Evolutionary conservation across 2,797 vertebrate genomes (phyloP), one percentile per base, ranked within the genome.

Genomic region (Leptoclinus maculatus): DNA sequence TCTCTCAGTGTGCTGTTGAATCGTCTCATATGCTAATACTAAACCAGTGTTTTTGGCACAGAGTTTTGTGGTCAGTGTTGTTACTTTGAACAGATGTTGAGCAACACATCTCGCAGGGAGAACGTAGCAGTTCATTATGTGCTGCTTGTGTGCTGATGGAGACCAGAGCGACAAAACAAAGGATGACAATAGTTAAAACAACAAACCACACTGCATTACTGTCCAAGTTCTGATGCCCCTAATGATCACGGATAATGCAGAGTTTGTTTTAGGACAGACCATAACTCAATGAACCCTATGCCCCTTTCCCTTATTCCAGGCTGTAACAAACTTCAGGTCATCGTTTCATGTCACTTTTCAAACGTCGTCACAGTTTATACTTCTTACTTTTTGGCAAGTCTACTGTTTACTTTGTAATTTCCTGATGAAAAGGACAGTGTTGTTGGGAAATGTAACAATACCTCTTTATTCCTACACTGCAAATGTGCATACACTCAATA

Each of bases 61-160:
- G 59, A 59, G 43, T 13, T 80, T 76, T 89, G 85, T 86, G 89
- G 89, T 90, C 69, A 78, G 49, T 78, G 66, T 86, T 85, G 68
- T 76, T 85, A 74, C 85, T 89, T 89, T 87, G 62, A 91, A 73
- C 91, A 92, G 88, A 94, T 92, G 89, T 85, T 90, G 82, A 76
- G 88, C 76, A 91, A 90, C 82, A 86, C 84, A 84, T 87, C 83
- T 84, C 16, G 23, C 60, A 68, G 66, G 49, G 74, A 87, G 72
- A 86, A 70, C 3, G 11, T 68, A 90, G 51, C 41, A 69, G 62
- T 81, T 90, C 78, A 82, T 90, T 75, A 88, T 89, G 85, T 79
- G 56, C 25, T 76, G 74, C 82, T 89, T 74, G 88, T 89, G 85
- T 78, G 53, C n/a, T 76, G 74, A 79, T 79, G 58, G 65, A 66